phyloP scores from a whole-genome alignment of 2,888 invertebrate genomes.

The Trichogramma dendrolimi region DNA sequence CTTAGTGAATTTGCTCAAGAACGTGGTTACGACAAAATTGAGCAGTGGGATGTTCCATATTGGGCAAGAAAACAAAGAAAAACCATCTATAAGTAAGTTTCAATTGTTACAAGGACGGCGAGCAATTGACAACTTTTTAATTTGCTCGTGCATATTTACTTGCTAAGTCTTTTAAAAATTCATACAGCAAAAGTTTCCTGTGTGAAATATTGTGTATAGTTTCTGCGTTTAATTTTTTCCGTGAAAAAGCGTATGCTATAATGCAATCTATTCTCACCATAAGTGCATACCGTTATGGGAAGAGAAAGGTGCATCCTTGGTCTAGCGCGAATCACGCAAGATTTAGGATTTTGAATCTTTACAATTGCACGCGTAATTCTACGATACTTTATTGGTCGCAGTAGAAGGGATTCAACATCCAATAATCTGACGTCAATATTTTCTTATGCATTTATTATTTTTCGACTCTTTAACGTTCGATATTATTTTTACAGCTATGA shows the following conservation, averaged over 20 bases:
- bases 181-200: not conserved
- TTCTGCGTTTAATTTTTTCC: not conserved
- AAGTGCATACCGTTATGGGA: not conserved
- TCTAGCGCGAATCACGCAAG: too few relatives aligned
- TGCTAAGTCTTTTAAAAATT: not conserved
- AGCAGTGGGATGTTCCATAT: slow-evolving; percentile 82
- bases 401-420: too few relatives aligned
- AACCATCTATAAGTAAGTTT: slow-evolving; percentile 58
- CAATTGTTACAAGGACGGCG: not conserved
- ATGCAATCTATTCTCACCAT: not conserved
- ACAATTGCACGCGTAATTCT: too few relatives aligned
- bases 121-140: not conserved
- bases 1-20: slow-evolving; percentile 65
- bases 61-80: slow-evolving; percentile 77
- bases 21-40: slow-evolving; percentile 66
- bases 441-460: too few relatives aligned
- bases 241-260: not conserved
- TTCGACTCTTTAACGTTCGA: too few relatives aligned
- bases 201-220: too few relatives aligned
- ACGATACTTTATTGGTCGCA: too few relatives aligned
- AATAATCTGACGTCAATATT: too few relatives aligned
- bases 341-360: too few relatives aligned
- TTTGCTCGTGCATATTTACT: not conserved
- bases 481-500: slow-evolving; percentile 54
- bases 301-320: too few relatives aligned